phyloP scores from a whole-genome alignment of 2,888 invertebrate species.

The Ectobius pallidus region DNA sequence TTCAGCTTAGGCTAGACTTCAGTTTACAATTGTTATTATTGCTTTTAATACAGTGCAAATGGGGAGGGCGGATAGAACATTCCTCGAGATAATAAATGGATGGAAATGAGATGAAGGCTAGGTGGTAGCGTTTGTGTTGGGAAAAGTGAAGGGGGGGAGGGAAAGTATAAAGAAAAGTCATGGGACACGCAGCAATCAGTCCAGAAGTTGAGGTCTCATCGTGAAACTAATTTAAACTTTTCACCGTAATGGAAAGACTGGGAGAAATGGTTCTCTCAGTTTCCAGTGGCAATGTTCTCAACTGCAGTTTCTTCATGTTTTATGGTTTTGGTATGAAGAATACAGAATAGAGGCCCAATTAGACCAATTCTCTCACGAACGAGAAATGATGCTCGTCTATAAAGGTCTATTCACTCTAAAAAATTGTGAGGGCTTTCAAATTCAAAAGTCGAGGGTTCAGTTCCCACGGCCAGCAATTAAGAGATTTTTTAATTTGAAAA shows the following conservation, averaged over 20 bases:
- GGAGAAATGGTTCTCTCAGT: background rate
- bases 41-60: conserved; percentile 37
- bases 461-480: too few species aligned
- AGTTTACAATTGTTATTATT: conserved; percentile 39
- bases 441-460: too few species aligned
- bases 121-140: background rate
- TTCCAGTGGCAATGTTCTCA: background rate
- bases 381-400: background rate
- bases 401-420: too few species aligned
- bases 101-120: conserved; percentile 30
- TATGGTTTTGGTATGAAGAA: conserved; percentile 22
- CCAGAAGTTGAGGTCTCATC: conserved; percentile 38
- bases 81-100: conserved; percentile 34
- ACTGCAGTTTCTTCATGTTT: conserved; percentile 15
- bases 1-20: conserved; percentile 4
- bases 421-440: too few species aligned
- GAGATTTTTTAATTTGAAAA: too few species aligned
- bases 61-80: conserved; percentile 26
- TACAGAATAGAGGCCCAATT: conserved; percentile 9
- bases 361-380: background rate
- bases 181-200: conserved; percentile 34
- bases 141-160: conserved; percentile 3
- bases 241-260: conserved; percentile 26
- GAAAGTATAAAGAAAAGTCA: background rate
- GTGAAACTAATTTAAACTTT: conserved; percentile 41